A percentile compares a stretch with the other conserved stretches of the same genome.
phyloP scores from a whole-genome alignment of 2,888 invertebrate species.

The Charanyca ferruginea region DNA sequence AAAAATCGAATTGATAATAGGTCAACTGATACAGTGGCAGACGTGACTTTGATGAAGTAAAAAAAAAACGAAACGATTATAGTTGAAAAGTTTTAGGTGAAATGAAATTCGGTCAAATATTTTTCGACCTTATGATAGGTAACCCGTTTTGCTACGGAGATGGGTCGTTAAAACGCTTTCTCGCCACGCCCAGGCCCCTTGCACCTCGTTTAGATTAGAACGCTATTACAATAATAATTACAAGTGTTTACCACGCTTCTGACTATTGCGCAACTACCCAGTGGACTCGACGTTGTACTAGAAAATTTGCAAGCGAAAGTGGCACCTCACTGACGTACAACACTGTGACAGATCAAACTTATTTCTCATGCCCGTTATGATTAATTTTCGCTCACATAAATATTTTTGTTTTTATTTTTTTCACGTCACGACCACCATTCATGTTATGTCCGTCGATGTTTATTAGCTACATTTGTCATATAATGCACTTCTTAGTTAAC shows the following conservation, averaged over 20 bases:
- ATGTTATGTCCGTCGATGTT: conserved; percentile 49
- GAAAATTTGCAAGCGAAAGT: conserved; percentile 88
- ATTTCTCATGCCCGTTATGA: conserved; percentile 53
- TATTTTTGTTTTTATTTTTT: conserved; percentile 54
- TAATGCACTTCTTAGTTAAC: conserved; percentile 42
- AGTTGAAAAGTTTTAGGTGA: too few relatives aligned
- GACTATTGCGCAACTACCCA: conserved; percentile 73
- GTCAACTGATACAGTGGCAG: too few relatives aligned
- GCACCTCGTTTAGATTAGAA: conserved; percentile 81
- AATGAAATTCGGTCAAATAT: too few relatives aligned
- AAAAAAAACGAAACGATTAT: too few relatives aligned
- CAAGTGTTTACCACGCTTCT: conserved; percentile 80
- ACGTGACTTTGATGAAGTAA: too few relatives aligned
- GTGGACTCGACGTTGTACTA: conserved; percentile 70
- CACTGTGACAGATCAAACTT: conserved; percentile 68
- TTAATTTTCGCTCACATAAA: conserved; percentile 52
- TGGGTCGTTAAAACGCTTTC: conserved; percentile 72
- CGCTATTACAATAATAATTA: conserved; percentile 86
- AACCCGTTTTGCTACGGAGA: conserved; percentile 46
- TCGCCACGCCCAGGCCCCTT: conserved; percentile 70
- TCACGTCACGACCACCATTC: conserved; percentile 42
- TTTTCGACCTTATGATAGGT: too few relatives aligned
- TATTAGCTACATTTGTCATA: conserved; percentile 55
- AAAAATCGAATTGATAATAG: too few relatives aligned
- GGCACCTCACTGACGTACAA: conserved; percentile 63